These are phyloP conservation scores for Sebastes vulpes DNA, from an alignment of 2,797 vertebrate species.

Conservation along the genomic window DNA sequence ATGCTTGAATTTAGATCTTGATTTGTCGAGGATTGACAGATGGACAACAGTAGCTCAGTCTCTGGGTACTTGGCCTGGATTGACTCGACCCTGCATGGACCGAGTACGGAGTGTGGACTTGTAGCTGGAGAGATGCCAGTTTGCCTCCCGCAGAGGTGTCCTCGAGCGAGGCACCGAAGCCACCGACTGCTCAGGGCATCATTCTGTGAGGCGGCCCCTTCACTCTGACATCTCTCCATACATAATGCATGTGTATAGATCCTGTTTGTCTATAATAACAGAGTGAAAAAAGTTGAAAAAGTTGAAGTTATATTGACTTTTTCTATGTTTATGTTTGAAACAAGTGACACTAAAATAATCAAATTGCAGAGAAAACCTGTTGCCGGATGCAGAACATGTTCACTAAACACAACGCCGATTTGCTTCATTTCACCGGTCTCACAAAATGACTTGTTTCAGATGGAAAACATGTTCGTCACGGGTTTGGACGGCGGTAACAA, in stretches of 20 bases:
- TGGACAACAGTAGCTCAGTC: background rate
- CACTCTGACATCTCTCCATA: background rate
- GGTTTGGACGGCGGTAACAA: constrained; percentile 42
- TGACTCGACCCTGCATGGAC: background rate
- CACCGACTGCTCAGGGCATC: background rate
- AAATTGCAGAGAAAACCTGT: constrained; percentile 30
- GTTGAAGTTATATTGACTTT: background rate
- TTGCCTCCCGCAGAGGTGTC: background rate
- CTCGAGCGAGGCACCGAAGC: background rate
- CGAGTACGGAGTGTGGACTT: background rate
- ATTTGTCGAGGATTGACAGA: background rate
- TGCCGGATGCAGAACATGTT: constrained; percentile 21
- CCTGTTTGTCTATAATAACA: background rate
- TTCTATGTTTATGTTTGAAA: background rate
- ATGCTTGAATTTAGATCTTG: background rate
- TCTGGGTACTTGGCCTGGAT: too few species aligned
- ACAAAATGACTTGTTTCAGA: constrained; percentile 16
- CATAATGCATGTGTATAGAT: background rate
- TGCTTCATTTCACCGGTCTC: constrained; percentile 22
- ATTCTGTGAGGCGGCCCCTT: background rate
- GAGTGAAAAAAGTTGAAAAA: background rate
- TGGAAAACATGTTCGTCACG: constrained; percentile 47
- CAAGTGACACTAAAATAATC: background rate
- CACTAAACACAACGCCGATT: constrained; percentile 24
- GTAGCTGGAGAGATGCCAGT: background rate